Evolutionary conservation across 30 jellyfish, hydroid and myxozoan species (phyloP), one percentile per base, ranked within the genome.

Genomic region (Rhopilema esculentum): DNA sequence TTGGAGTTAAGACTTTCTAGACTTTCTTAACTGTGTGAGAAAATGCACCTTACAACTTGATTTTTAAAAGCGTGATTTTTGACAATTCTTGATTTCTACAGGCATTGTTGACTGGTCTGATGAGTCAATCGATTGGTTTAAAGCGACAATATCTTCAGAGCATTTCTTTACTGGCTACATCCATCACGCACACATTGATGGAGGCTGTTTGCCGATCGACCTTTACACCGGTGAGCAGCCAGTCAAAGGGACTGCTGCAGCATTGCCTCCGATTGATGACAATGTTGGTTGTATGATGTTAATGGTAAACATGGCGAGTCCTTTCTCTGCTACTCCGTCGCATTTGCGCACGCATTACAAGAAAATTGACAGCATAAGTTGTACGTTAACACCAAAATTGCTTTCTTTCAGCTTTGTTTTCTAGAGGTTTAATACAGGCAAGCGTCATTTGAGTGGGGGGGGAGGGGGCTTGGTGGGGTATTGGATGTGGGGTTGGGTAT

Each of bases 201-300:
- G 40, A 40, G 65, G n/a, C 40, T 66, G 85, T 32, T 1, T 65
- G 49, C 79, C 93, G 61, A 67, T 90, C 26, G 98, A 93, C 75
- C 63, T 93, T 69, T 93, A 88, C 75, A 79, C 91, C 29, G 87
- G 88, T 21, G 79, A 74, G 61, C 29, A 62, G 53, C 20, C 67
- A 2, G 20, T 25, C 27, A 22, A 51, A 65, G 76, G 28, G 40
- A 72, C 84, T 61, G 71, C 70, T 29, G n/a, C n/a, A n/a, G 57
- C 30, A 19, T 77, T 86, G 17, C 98, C 98, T 12, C 83, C 93
- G n/a, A 83, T 93, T 57, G 98, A 93, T 22, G 50, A 81, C 9
- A 82, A 77, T 69, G 49, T 93, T 62, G 93, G 91, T 23, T 88
- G 75, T 70, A 84, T 82, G 93, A 88, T 93, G 98, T 22, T 93